Evolutionary conservation across 1,140 invertebrate species (phyloP).

Genomic region (Zaprionus davidi): DNA sequence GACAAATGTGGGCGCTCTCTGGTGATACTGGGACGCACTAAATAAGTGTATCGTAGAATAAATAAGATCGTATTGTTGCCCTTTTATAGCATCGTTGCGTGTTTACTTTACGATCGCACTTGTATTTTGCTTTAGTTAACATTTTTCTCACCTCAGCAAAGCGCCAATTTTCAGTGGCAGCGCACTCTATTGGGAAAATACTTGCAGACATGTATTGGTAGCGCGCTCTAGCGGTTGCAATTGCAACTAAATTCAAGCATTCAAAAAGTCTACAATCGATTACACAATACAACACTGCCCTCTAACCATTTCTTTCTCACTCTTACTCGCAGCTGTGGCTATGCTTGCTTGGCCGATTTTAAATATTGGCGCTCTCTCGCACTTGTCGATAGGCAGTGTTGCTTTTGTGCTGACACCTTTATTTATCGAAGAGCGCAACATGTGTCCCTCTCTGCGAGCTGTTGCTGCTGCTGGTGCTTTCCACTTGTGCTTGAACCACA

Average conservation of each 20-base stretch:
- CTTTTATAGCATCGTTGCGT: no score
- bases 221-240: neutral
- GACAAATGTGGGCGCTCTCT: no score
- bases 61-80: no score
- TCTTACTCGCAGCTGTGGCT: neutral
- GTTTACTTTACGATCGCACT: neutral
- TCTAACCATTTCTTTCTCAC: neutral
- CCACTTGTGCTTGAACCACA: slow-evolving; percentile 13
- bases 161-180: neutral
- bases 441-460: slow-evolving; percentile 5
- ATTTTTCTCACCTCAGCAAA: neutral
- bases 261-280: neutral
- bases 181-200: neutral
- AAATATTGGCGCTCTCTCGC: neutral
- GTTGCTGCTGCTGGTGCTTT: slow-evolving; percentile 17
- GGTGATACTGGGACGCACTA: no score
- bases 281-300: neutral
- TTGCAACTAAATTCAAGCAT: neutral
- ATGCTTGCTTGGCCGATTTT: neutral
- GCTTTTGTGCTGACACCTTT: neutral
- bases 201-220: neutral
- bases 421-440: slow-evolving; percentile 27
- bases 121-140: neutral
- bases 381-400: slow-evolving; percentile 6
- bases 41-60: no score